These are phyloP conservation scores for Austrofundulus limnaeus DNA, from an alignment of 2,113 vertebrate species.

Conservation along the genomic window DNA sequence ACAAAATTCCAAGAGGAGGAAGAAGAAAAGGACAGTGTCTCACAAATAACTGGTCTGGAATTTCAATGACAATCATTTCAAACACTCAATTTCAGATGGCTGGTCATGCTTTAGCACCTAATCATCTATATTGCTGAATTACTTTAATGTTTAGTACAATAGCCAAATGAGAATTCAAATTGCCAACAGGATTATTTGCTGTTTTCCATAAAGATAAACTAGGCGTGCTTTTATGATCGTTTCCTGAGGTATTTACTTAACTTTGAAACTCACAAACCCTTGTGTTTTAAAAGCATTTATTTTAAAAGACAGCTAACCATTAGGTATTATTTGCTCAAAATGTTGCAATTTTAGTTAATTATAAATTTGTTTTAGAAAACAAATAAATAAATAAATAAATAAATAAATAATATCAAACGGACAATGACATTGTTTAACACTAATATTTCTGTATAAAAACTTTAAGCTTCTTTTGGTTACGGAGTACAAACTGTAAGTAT, in stretches of 20 bases:
- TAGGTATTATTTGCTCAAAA: neutral
- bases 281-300: neutral
- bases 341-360: too few species aligned
- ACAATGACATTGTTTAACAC: too few species aligned
- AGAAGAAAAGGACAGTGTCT: constrained; percentile 26
- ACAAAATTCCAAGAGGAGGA: constrained; percentile 34
- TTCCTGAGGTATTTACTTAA: neutral
- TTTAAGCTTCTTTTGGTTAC: neutral
- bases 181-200: neutral
- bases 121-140: constrained; percentile 17
- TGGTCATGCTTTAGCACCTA: constrained; percentile 27
- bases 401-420: too few species aligned
- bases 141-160: neutral
- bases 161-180: constrained; percentile 8
- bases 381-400: too few species aligned
- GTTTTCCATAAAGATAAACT: neutral
- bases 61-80: constrained; percentile 58
- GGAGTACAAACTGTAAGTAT: neutral
- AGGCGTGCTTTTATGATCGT: neutral
- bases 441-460: too few species aligned
- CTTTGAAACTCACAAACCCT: neutral
- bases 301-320: neutral
- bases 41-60: constrained; percentile 66
- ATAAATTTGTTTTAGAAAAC: too few species aligned
- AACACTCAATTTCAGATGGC: constrained; percentile 34